Conservation (phyloP, 2,113 vertebrate genomes). For the Chrysochloris asiatica region DNA sequence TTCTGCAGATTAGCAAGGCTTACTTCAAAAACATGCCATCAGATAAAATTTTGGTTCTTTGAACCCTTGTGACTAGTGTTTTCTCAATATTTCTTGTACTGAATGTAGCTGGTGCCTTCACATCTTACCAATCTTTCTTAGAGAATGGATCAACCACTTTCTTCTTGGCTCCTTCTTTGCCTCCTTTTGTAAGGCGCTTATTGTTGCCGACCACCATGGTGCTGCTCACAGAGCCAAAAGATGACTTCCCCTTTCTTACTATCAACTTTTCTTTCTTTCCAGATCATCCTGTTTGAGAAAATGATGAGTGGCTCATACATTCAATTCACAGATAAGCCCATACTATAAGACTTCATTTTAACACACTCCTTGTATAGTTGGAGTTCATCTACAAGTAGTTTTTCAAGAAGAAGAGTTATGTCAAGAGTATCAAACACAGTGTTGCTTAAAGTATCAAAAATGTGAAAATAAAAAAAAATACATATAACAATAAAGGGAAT, state of each 20-base stretch:
- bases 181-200: too few relatives aligned
- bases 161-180: too few relatives aligned
- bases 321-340: conserved; percentile 85
- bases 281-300: conserved; percentile 94
- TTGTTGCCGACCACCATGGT: too few relatives aligned
- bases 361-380: not conserved
- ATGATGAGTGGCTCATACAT: conserved; percentile 86
- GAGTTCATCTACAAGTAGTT: not conserved
- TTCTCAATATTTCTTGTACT: too few relatives aligned
- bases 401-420: not conserved
- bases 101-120: too few relatives aligned
- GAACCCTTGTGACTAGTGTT: too few relatives aligned
- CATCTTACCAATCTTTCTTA: too few relatives aligned
- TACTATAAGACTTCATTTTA: not conserved
- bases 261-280: conserved; percentile 14
- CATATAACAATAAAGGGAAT: not conserved
- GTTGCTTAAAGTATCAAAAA: not conserved
- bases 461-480: conserved; percentile 9
- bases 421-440: not conserved
- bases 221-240: too few relatives aligned
- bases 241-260: not conserved
- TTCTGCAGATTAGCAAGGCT: too few relatives aligned
- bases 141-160: too few relatives aligned
- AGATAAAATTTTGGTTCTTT: too few relatives aligned
- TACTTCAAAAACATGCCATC: too few relatives aligned